These are phyloP conservation scores for Acleris literana DNA, from an alignment of 2,888 invertebrate species.

Conservation along the genomic window DNA sequence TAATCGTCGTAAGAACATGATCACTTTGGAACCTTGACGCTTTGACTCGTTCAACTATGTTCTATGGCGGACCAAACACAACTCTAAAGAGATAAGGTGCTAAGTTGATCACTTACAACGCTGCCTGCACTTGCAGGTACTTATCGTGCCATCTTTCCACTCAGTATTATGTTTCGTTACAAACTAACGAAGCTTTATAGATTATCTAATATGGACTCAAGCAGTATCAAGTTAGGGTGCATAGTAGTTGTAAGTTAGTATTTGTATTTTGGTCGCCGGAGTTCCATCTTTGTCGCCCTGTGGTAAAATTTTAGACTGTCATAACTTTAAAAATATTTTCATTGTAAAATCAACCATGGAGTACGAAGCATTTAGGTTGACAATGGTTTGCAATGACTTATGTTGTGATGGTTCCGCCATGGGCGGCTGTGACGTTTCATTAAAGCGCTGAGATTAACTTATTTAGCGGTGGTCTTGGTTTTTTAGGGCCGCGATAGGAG, in stretches of 20 bases:
- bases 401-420: too few species aligned
- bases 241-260: constrained; percentile 24
- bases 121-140: constrained; percentile 55
- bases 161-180: constrained; percentile 65
- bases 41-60: too few species aligned
- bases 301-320: constrained; percentile 38
- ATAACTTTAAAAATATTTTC: too few species aligned
- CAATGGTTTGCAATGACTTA: too few species aligned
- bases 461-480: constrained; percentile 57
- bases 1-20: too few species aligned
- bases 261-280: constrained; percentile 40
- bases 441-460: constrained; percentile 71
- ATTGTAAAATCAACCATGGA: too few species aligned
- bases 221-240: constrained; percentile 14
- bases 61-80: too few species aligned
- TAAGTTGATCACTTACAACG: too few species aligned
- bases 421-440: constrained; percentile 58
- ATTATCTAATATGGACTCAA: constrained; percentile 40
- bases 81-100: too few species aligned
- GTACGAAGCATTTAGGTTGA: too few species aligned
- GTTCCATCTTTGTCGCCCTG: constrained; percentile 58
- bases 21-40: too few species aligned
- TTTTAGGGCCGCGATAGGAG: constrained; percentile 37
- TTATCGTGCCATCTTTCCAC: constrained; percentile 71
- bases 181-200: constrained; percentile 44